These are phyloP conservation scores for Barnardius zonarius DNA, from an alignment of 2,113 vertebrate genomes.

Conservation along the genomic window DNA sequence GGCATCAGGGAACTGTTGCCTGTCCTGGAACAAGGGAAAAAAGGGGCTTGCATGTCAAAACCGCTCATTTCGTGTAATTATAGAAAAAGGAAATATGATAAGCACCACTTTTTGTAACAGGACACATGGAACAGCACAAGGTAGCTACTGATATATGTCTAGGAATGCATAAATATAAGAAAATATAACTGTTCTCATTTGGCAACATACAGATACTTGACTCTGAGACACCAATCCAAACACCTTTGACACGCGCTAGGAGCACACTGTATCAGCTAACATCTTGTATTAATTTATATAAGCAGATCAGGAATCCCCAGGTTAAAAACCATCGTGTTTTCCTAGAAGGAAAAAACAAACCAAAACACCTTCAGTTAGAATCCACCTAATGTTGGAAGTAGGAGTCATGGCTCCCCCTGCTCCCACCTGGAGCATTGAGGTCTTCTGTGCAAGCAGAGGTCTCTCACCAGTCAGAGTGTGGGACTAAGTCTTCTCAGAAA, in stretches of 20 bases:
- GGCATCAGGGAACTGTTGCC: not conserved
- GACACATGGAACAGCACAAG: not conserved
- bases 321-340: not conserved
- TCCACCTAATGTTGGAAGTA: not conserved
- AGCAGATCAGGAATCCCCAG: not conserved
- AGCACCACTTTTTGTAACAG: not conserved
- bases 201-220: not conserved
- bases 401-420: not conserved
- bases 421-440: not conserved
- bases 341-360: not conserved
- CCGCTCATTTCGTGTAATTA: fast-evolving
- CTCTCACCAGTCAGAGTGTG: not conserved
- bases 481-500: not conserved
- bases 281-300: not conserved
- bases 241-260: not conserved
- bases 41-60: not conserved
- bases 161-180: not conserved
- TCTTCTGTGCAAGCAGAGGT: not conserved
- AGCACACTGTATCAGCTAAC: not conserved
- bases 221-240: not conserved
- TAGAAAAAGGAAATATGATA: not conserved
- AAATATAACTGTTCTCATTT: not conserved
- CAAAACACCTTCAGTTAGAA: not conserved
- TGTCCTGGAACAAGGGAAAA: not conserved
- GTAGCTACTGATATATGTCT: not conserved